Evolutionary conservation across 2,888 invertebrate species (phyloP).

Genomic region (Spialia ferax): DNA sequence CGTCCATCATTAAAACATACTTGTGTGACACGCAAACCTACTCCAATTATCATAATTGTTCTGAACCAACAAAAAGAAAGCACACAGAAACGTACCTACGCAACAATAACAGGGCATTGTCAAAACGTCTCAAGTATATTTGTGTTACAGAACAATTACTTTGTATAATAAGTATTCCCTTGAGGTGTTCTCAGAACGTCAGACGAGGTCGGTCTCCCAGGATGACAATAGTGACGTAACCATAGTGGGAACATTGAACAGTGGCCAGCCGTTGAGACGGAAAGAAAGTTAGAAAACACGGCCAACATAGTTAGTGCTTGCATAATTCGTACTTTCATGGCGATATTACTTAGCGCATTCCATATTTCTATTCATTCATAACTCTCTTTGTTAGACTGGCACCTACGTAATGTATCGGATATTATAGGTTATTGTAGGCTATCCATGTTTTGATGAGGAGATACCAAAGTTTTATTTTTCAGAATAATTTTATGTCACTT

Average conservation of each 20-base stretch:
- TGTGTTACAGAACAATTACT: constrained; percentile 7
- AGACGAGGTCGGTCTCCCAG: constrained; percentile 8
- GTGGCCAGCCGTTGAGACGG: constrained; percentile 21
- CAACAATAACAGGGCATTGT: neutral
- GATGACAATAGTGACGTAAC: constrained; percentile 30
- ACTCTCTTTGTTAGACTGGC: neutral
- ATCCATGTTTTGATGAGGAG: no score
- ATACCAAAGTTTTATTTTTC: no score
- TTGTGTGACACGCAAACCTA: no score
- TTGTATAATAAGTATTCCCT: constrained; percentile 1
- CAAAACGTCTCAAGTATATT: neutral
- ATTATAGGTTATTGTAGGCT: no score
- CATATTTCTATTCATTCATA: constrained; percentile 12
- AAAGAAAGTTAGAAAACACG: constrained; percentile 34
- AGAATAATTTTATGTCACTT: no score
- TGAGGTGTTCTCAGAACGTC: constrained; percentile 21
- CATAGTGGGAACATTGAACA: constrained; percentile 33
- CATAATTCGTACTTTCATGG: constrained; percentile 22
- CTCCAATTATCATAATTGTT: no score
- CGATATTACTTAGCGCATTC: constrained; percentile 18
- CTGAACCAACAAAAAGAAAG: neutral
- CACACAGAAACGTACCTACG: neutral
- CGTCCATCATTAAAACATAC: no score
- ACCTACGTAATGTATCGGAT: no score
- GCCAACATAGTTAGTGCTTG: constrained; percentile 8